These are phyloP conservation scores for Notoglanidium macrostoma DNA, from an alignment of 2,797 vertebrate genomes.

Conservation along the genomic window DNA sequence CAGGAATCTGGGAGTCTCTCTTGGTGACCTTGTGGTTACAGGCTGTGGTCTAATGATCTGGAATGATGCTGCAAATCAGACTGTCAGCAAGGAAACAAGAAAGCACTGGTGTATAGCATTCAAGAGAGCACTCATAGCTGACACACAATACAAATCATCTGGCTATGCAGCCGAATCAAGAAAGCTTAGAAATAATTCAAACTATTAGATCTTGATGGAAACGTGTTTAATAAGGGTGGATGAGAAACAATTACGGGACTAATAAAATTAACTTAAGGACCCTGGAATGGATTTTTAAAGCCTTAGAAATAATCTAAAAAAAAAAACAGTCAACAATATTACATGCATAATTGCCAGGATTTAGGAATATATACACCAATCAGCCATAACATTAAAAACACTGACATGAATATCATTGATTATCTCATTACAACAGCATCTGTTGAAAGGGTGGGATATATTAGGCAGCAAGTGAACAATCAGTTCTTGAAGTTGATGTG, in stretches of 20 bases:
- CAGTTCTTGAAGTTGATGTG: too few species aligned
- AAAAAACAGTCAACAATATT: not conserved
- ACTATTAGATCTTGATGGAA: not conserved
- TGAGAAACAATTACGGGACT: not conserved
- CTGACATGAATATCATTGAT: too few species aligned
- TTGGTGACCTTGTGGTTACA: constrained; percentile 28
- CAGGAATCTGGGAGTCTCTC: not conserved
- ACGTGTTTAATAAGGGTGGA: not conserved
- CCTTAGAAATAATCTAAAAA: not conserved
- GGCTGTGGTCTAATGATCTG: constrained; percentile 20
- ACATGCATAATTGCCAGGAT: not conserved
- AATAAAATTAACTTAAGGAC: not conserved
- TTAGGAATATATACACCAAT: not conserved
- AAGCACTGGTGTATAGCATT: not conserved
- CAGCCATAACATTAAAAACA: too few species aligned
- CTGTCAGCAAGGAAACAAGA: constrained; percentile 5
- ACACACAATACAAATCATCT: not conserved
- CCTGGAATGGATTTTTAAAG: not conserved
- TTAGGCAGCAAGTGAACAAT: too few species aligned
- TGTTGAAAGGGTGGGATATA: too few species aligned
- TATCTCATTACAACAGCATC: too few species aligned
- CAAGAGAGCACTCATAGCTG: not conserved
- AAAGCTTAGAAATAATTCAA: not conserved
- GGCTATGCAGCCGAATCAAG: not conserved
- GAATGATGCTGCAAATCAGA: constrained; percentile 22